Percentiles rank a stretch among this genome's conserved stretches.
These are phyloP conservation scores for Spodoptera exigua DNA, from an alignment of 2,888 invertebrate genomes.

Conservation along the genomic window DNA sequence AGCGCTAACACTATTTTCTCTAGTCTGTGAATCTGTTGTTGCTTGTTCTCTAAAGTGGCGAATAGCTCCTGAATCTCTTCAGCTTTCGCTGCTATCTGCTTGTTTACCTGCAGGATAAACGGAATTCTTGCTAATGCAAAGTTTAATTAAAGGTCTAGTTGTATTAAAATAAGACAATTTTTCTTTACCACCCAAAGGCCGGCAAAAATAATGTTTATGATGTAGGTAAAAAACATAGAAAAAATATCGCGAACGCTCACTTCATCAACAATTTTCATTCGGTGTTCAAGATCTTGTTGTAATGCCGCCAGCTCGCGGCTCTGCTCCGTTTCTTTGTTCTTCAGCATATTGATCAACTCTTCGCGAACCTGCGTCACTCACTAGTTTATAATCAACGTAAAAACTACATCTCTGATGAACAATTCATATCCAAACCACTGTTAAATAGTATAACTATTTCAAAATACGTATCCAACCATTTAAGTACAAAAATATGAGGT, in stretches of 20 bases:
- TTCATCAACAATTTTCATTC: conserved; percentile 86
- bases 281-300: conserved; percentile 82
- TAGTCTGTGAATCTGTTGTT: conserved; percentile 87
- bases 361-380: conserved; percentile 85
- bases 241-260: conserved; percentile 70
- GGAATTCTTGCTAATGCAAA: no score
- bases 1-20: conserved; percentile 88
- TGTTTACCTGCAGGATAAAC: conserved; percentile 76
- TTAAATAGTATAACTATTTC: no score
- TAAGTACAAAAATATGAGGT: no score
- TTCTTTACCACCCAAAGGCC: no score
- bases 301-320: conserved; percentile 81
- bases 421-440: background rate
- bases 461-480: no score
- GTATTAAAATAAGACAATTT: no score
- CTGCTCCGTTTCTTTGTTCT: conserved; percentile 88
- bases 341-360: conserved; percentile 89
- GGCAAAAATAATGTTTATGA: no score
- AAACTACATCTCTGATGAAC: conserved; percentile 3
- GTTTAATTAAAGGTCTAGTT: no score
- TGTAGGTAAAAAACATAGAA: conserved; percentile 19
- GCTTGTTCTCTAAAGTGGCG: conserved; percentile 86
- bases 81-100: conserved; percentile 85
- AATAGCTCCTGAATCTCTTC: conserved; percentile 88
- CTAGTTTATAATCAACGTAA: conserved; percentile 25